Evolutionary conservation across 1,140 invertebrate species (phyloP), one percentile per base, ranked within the genome.

Genomic region (Drosophila lini): DNA sequence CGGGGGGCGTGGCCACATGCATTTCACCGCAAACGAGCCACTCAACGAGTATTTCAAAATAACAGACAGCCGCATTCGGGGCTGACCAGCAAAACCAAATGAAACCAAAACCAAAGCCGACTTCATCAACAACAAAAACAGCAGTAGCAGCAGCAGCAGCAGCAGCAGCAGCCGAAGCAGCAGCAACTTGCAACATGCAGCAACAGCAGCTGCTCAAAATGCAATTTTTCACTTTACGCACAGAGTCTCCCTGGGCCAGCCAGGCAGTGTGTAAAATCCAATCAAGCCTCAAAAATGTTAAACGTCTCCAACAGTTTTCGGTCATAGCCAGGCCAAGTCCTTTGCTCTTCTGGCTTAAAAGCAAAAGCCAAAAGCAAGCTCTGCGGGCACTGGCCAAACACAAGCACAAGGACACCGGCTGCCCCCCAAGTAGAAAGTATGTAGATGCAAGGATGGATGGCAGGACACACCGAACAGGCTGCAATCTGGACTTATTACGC

Each of bases 281-380:
- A 88, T 88, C 83, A 89, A 88, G 85, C 84, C 83, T 88, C 84
- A 88, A 88, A 88, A 88, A 88, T 89, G 84, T 89, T 89, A 83
- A 80, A 78, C 80, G 83, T 80, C 83, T 88, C 58, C 81, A 67
- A 42, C 61, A 70, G 44, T 48, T 63, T 68, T 28, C 19, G 28
- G 11, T 25, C 38, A 28, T 28, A 32, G 47, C 52, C 15, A 42
- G 42, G 34, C 45, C 36, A 42, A 31, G 61, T 50, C 60, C 25
- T 52, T 48, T 25, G 52, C 34, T 25, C 16, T 22, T 53, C 69
- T 68, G 64, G 77, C 81, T 86, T 86, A 82, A 88, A 86, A 86
- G 83, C 82, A 86, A 86, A 86, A 86, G 83, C 82, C 82, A 86
- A 86, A 64, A 86, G 83, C 79, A 70, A 79, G 67, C 80, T 71